phyloP scores from a whole-genome alignment of 2,113 vertebrate genomes.

The Oreochromis aureus region DNA sequence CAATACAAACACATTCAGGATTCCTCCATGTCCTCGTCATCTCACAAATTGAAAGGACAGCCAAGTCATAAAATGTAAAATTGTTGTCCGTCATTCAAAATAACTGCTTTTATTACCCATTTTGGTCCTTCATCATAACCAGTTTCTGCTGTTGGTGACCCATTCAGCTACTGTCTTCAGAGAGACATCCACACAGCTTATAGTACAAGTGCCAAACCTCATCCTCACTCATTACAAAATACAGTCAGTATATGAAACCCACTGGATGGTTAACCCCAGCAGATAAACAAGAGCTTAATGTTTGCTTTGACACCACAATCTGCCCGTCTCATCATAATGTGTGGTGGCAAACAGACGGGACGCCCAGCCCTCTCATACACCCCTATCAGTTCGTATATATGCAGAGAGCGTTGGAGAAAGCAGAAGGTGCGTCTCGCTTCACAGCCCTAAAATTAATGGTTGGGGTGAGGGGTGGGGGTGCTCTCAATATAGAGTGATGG shows the following conservation, averaged over 20 bases:
- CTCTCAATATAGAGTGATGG: slow-evolving; percentile 44
- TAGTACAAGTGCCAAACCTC: not conserved
- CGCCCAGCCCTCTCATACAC: slow-evolving; percentile 35
- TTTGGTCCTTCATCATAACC: not conserved
- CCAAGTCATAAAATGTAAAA: slow-evolving; percentile 1
- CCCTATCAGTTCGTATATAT: slow-evolving; percentile 42
- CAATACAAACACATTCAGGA: not conserved
- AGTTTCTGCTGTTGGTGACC: slow-evolving; percentile 3
- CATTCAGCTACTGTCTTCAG: not conserved
- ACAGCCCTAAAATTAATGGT: slow-evolving; percentile 65
- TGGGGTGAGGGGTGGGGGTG: not conserved
- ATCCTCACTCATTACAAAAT: slow-evolving; percentile 37
- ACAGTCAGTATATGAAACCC: slow-evolving; percentile 55
- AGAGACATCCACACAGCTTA: not conserved
- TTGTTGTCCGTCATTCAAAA: not conserved
- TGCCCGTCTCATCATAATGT: slow-evolving; percentile 42
- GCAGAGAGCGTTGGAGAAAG: not conserved
- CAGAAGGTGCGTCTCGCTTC: slow-evolving; percentile 52
- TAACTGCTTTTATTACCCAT: not conserved
- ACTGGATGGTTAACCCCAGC: slow-evolving; percentile 36
- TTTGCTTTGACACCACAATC: slow-evolving; percentile 41
- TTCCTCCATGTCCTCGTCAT: not conserved
- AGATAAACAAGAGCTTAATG: slow-evolving; percentile 54
- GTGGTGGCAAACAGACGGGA: slow-evolving; percentile 56
- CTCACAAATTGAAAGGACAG: not conserved